Conservation (phyloP, 2,888 invertebrate genomes). For the Spisula solida region DNA sequence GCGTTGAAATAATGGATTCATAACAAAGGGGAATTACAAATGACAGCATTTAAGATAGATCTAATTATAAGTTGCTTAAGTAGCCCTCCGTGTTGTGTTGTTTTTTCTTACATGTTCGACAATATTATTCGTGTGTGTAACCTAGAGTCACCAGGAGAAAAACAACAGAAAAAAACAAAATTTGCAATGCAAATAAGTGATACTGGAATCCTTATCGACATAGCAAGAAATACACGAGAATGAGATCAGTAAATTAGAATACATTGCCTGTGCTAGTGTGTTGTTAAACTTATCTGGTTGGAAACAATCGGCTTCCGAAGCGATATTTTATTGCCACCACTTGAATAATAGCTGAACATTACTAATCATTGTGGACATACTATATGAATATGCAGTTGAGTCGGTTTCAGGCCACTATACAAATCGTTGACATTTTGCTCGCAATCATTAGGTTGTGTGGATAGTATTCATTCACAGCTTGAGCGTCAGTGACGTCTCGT, state of each 20-base stretch:
- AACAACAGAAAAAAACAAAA: neutral
- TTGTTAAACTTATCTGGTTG: neutral
- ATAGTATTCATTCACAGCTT: no score
- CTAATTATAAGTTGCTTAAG: neutral
- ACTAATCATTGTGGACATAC: no score
- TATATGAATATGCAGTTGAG: no score
- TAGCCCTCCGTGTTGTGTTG: neutral
- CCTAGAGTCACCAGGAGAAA: neutral
- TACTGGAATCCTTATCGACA: neutral
- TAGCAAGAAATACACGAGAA: neutral
- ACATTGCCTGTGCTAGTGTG: neutral
- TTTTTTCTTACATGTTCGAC: neutral
- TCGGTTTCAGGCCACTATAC: no score
- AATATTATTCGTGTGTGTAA: neutral
- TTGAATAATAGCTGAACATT: neutral
- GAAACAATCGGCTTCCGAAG: neutral
- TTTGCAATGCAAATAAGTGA: constrained; percentile 19
- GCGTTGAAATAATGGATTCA: neutral
- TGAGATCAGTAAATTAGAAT: constrained; percentile 3
- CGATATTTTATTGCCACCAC: neutral
- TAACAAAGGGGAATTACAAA: neutral
- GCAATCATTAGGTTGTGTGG: no score
- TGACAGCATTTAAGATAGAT: neutral
- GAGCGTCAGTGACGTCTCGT: no score
- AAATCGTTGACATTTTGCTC: no score